Percentiles rank a stretch among this genome's conserved stretches.
Evolutionary conservation across 2,888 invertebrate genomes (phyloP).

Genomic region (Trissonchulus sp.): DNA sequence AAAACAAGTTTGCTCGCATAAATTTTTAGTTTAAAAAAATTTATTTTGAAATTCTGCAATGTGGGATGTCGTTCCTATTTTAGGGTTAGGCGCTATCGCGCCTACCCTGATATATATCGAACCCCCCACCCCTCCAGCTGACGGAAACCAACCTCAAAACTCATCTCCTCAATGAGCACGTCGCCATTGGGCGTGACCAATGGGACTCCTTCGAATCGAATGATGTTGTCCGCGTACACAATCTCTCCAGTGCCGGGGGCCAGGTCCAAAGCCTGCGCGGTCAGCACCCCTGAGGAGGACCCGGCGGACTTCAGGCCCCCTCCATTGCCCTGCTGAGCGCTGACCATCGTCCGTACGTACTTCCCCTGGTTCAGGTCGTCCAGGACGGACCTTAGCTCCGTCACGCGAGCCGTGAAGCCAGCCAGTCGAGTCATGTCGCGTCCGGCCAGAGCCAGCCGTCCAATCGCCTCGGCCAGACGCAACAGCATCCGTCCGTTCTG

Average conservation of each 20-base stretch:
- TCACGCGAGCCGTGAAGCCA: slow-evolving; percentile 87
- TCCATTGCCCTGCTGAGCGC: too few species aligned
- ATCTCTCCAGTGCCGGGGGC: slow-evolving; percentile 70
- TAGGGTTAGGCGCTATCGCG: too few species aligned
- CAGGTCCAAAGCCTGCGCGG: too few species aligned
- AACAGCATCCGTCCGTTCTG: slow-evolving; percentile 92
- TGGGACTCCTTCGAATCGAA: slow-evolving; percentile 84
- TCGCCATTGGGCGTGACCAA: slow-evolving; percentile 96
- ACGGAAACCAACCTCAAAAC: slow-evolving; percentile 84
- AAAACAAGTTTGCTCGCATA: too few species aligned
- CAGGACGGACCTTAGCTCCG: slow-evolving; percentile 76
- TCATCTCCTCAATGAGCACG: slow-evolving; percentile 76
- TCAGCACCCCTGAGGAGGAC: too few species aligned
- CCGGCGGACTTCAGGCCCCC: too few species aligned
- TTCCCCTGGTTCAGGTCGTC: slow-evolving; percentile 63
- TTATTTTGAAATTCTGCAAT: too few species aligned
- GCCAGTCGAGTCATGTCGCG: slow-evolving; percentile 86
- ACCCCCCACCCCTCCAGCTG: too few species aligned
- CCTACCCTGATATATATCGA: too few species aligned
- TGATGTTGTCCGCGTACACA: slow-evolving; percentile 74
- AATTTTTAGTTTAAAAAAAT: too few species aligned
- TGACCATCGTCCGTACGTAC: slow-evolving; percentile 66
- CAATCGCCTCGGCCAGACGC: slow-evolving; percentile 93
- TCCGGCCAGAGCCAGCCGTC: slow-evolving; percentile 85
- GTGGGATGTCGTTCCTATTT: too few species aligned